Percentiles rank a stretch among this genome's conserved stretches.
These are phyloP conservation scores for Isurus oxyrinchus DNA, from an alignment of 2,113 vertebrate genomes.

Conservation along the genomic window DNA sequence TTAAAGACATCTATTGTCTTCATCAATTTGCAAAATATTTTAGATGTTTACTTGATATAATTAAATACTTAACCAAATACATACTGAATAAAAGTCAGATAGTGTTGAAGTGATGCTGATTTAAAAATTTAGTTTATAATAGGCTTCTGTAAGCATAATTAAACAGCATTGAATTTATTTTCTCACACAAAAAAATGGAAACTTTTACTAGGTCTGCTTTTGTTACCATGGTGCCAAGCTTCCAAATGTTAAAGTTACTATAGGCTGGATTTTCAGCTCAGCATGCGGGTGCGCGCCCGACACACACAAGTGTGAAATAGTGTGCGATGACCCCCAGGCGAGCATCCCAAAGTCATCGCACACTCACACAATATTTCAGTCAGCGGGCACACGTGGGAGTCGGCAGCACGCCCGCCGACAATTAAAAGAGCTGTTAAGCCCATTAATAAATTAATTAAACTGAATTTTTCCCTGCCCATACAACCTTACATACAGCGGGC, in stretches of 20 bases:
- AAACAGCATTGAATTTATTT: not conserved
- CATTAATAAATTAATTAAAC: too few species aligned
- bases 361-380: too few species aligned
- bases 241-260: not conserved
- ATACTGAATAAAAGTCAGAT: not conserved
- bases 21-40: constrained; percentile 32
- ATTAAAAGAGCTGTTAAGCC: too few species aligned
- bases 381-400: too few species aligned
- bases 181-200: not conserved
- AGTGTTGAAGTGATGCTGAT: not conserved
- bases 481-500: too few species aligned
- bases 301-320: too few species aligned
- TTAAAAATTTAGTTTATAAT: not conserved
- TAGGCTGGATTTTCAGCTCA: too few species aligned
- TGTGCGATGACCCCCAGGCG: too few species aligned
- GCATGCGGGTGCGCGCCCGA: too few species aligned
- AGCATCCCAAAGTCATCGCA: too few species aligned
- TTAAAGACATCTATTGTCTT: constrained; percentile 30
- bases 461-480: too few species aligned
- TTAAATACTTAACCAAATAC: constrained; percentile 20
- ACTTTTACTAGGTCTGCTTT: not conserved
- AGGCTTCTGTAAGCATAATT: not conserved
- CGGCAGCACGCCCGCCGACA: too few species aligned
- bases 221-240: constrained; percentile 8
- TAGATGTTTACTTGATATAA: not conserved